Conservation (phyloP, 2,113 vertebrate species). For the Tetrao urogallus region DNA sequence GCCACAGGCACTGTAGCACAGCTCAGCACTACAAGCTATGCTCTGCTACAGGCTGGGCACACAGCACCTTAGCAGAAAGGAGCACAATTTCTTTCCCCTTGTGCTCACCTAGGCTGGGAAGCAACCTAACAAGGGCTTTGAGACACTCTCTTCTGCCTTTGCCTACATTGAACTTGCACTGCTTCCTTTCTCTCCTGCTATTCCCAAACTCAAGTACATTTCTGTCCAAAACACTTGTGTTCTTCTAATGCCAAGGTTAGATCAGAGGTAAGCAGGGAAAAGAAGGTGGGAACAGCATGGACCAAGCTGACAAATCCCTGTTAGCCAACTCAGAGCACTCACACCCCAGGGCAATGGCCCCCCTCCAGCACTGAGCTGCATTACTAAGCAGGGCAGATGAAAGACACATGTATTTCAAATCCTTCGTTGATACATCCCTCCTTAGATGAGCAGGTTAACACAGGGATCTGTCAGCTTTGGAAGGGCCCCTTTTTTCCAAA, state of each 20-base stretch:
- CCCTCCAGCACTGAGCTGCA: background rate
- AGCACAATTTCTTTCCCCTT: background rate
- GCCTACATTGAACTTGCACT: background rate
- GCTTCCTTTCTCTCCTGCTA: background rate
- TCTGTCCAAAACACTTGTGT: background rate
- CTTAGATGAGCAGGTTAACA: background rate
- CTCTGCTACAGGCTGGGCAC: background rate
- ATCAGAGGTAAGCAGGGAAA: background rate
- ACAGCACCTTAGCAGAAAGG: background rate
- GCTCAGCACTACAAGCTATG: background rate
- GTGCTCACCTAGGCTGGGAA: background rate
- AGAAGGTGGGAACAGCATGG: background rate
- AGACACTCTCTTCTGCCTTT: background rate
- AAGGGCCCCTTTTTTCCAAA: background rate
- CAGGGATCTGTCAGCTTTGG: background rate
- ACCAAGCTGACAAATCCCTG: background rate
- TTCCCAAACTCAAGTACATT: background rate
- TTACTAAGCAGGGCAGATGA: background rate
- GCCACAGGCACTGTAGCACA: background rate
- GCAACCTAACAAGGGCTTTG: background rate
- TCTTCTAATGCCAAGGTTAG: background rate
- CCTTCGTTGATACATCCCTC: accelerated
- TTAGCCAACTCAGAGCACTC: background rate
- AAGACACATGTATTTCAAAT: background rate
- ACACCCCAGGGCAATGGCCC: accelerated